Percentiles rank a stretch among this genome's conserved stretches.
These are phyloP conservation scores for Tupaia chinensis DNA, from an alignment of 2,113 vertebrate genomes.

Conservation along the genomic window DNA sequence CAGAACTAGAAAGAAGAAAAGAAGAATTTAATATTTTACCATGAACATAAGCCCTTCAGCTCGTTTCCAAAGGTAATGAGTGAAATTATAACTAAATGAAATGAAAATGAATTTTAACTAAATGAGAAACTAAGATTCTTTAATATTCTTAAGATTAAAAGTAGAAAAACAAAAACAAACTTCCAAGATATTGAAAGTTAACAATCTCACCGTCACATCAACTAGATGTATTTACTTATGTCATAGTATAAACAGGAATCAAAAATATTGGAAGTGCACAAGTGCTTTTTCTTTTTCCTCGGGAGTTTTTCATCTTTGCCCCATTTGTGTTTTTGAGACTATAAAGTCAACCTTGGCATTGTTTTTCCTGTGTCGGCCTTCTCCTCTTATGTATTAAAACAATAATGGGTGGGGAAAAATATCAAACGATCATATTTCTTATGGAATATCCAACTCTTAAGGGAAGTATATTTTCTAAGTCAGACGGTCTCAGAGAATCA, in stretches of 20 bases:
- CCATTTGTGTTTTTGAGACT: not conserved
- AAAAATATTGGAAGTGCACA: not conserved
- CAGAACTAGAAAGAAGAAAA: not conserved
- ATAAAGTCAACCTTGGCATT: not conserved
- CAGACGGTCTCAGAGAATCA: not conserved
- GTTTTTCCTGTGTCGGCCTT: not conserved
- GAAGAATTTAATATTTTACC: not conserved
- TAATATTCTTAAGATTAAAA: slow-evolving; percentile 48
- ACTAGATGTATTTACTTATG: not conserved
- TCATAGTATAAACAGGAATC: not conserved
- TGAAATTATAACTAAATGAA: too few species aligned
- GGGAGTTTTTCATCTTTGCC: not conserved
- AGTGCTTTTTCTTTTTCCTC: not conserved
- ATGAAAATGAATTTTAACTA: slow-evolving; percentile 1
- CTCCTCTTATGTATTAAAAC: slow-evolving; percentile 8
- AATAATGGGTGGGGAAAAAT: slow-evolving; percentile 20
- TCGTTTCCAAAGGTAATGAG: not conserved
- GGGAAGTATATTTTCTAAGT: slow-evolving; percentile 6
- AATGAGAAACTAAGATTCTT: not conserved
- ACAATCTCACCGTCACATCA: not conserved
- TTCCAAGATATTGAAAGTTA: slow-evolving; percentile 4
- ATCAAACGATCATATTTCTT: slow-evolving; percentile 4
- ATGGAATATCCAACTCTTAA: not conserved
- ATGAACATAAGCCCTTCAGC: not conserved
- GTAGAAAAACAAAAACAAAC: not conserved